Evolutionary conservation across 2,888 invertebrate genomes (phyloP).

Genomic region (Drosophila nr. fundita): DNA sequence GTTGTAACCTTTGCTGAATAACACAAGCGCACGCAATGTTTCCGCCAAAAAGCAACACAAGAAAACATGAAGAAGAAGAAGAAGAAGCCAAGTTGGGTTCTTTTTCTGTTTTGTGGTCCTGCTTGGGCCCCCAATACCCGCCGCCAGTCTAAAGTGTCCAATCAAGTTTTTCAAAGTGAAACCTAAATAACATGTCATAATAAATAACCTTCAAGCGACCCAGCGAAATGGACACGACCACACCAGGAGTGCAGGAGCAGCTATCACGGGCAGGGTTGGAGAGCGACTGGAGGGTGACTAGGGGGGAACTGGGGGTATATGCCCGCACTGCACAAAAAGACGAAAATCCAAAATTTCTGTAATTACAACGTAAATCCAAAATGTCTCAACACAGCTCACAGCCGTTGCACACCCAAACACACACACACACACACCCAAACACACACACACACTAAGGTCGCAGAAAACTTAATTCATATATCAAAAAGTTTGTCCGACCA

Average conservation of each 20-base stretch:
- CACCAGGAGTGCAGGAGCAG: conserved; percentile 39
- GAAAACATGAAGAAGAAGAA: conserved; percentile 2
- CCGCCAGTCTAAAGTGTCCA: conserved; percentile 76
- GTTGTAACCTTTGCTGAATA: conserved; percentile 56
- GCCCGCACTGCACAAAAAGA: conserved; percentile 58
- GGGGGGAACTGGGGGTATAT: conserved; percentile 4
- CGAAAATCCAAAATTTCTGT: conserved; percentile 79
- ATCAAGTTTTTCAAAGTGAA: conserved; percentile 81
- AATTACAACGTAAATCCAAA: conserved; percentile 82
- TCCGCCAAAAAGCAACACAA: conserved; percentile 52
- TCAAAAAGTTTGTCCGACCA: conserved; percentile 71
- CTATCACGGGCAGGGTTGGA: not conserved
- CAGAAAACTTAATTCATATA: conserved; percentile 79
- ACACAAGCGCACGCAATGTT: conserved; percentile 77
- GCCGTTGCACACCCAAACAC: conserved; percentile 58
- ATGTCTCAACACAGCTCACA: conserved; percentile 79
- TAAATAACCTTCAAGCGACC: conserved; percentile 81
- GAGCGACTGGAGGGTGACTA: not conserved
- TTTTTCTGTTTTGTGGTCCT: conserved; percentile 6
- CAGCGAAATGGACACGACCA: conserved; percentile 66
- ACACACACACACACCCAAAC: conserved; percentile 35
- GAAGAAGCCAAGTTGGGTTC: conserved; percentile 4
- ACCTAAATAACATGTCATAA: conserved; percentile 81
- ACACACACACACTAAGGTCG: conserved; percentile 27
- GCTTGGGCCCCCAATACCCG: conserved; percentile 20